Evolutionary conservation across 2,888 invertebrate species (phyloP).

Genomic region (Spisula subtruncata): DNA sequence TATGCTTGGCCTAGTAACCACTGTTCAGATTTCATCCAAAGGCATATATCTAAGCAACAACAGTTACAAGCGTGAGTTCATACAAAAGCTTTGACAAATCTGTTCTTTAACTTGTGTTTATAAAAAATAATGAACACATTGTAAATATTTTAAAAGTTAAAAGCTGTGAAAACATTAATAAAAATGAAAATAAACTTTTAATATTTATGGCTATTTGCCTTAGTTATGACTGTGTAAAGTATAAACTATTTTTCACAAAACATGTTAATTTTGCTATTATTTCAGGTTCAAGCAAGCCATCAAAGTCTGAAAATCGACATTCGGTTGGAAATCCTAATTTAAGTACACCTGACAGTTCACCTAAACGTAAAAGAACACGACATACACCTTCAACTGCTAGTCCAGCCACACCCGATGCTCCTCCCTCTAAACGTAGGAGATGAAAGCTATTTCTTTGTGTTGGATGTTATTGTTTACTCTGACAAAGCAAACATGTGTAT

Average conservation of each 20-base stretch:
- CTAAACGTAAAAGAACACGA: conserved; percentile 82
- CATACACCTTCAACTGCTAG: conserved; percentile 78
- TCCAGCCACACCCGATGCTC: conserved; percentile 81
- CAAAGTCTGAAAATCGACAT: conserved; percentile 64
- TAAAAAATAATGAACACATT: too few relatives aligned
- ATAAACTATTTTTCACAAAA: too few relatives aligned
- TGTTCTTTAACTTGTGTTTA: too few relatives aligned
- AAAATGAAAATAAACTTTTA: too few relatives aligned
- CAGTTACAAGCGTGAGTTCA: too few relatives aligned
- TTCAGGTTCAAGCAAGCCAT: conserved; percentile 43
- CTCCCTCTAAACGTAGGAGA: conserved; percentile 79
- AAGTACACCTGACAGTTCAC: conserved; percentile 78
- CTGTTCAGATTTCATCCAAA: too few relatives aligned
- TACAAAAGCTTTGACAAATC: too few relatives aligned
- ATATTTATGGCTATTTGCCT: background rate
- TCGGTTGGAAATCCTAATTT: conserved; percentile 37
- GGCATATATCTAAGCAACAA: too few relatives aligned
- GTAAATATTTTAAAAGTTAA: too few relatives aligned
- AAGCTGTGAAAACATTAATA: too few relatives aligned
- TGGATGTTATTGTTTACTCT: background rate
- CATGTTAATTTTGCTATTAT: background rate
- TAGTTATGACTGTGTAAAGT: too few relatives aligned
- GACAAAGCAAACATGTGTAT: background rate
- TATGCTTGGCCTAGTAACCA: too few relatives aligned
- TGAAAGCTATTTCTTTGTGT: conserved; percentile 42